These are phyloP conservation scores for Drosophila limbata DNA, from an alignment of 2,888 invertebrate genomes.

Conservation along the genomic window DNA sequence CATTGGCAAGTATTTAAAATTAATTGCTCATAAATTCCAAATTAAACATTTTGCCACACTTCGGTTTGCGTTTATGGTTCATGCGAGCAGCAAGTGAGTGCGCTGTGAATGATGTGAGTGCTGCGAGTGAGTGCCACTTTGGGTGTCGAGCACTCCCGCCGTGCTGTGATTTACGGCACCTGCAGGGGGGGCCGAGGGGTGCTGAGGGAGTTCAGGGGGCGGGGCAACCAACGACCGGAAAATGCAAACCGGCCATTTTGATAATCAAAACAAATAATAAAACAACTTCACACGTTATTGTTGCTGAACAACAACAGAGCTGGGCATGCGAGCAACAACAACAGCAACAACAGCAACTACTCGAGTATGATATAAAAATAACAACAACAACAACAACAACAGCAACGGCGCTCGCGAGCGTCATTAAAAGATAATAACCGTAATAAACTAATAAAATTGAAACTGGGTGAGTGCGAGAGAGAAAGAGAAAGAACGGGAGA, in stretches of 20 bases:
- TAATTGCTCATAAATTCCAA: constrained; percentile 82
- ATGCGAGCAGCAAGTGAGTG: constrained; percentile 39
- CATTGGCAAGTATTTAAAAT: constrained; percentile 69
- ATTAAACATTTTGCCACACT: constrained; percentile 79
- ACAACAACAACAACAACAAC: constrained; percentile 51
- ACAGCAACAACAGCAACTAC: constrained; percentile 45
- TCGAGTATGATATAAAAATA: constrained; percentile 45
- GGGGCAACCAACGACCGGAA: constrained; percentile 71
- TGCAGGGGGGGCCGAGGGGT: constrained; percentile 27
- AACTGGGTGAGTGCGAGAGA: constrained; percentile 63
- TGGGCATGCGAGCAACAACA: constrained; percentile 46
- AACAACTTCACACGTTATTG: constrained; percentile 80
- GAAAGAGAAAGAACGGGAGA: background rate
- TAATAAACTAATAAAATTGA: constrained; percentile 83
- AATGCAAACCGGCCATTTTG: constrained; percentile 74
- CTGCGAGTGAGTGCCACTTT: constrained; percentile 35
- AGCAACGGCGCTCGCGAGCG: constrained; percentile 51
- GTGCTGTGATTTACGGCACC: constrained; percentile 67
- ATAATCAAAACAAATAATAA: constrained; percentile 84
- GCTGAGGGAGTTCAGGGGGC: constrained; percentile 21
- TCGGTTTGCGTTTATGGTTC: constrained; percentile 67
- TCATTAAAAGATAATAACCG: constrained; percentile 83
- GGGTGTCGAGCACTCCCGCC: constrained; percentile 43
- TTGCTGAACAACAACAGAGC: constrained; percentile 36
- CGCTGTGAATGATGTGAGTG: constrained; percentile 29